These are phyloP conservation scores for Capromys pilorides DNA, from an alignment of 2,797 vertebrate species.

Conservation along the genomic window DNA sequence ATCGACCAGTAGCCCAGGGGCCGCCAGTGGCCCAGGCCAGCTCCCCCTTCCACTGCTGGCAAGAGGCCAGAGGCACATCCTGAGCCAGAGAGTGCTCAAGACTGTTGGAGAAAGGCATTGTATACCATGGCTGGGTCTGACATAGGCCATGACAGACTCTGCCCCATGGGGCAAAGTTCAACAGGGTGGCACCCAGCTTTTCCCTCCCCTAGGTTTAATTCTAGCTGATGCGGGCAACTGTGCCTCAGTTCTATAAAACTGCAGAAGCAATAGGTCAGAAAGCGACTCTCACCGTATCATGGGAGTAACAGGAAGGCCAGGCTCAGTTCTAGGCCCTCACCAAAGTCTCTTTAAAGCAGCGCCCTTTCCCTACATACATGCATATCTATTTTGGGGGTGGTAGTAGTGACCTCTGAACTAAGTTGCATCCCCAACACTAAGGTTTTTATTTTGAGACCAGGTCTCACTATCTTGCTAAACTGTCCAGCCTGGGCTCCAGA, in stretches of 20 bases:
- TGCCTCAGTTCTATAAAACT: neutral
- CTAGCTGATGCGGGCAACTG: neutral
- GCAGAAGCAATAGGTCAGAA: slow-evolving; percentile 24
- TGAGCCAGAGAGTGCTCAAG: neutral
- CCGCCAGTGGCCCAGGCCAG: neutral
- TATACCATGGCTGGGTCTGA: neutral
- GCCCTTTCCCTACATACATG: too few relatives aligned
- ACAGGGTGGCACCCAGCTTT: neutral
- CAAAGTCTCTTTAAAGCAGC: neutral
- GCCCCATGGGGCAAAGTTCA: neutral
- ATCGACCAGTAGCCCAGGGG: neutral
- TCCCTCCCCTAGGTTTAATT: neutral
- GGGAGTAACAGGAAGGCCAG: neutral
- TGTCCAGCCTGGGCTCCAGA: neutral
- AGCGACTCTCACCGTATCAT: neutral
- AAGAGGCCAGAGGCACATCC: slow-evolving; percentile 6
- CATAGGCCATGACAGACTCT: neutral
- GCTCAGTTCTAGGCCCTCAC: neutral
- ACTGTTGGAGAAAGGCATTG: neutral
- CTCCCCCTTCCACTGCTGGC: neutral
- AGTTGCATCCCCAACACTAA: neutral
- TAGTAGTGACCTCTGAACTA: neutral
- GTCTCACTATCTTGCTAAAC: neutral
- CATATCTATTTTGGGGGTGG: neutral
- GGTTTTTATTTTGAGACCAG: neutral